A percentile compares a stretch with the other conserved stretches of the same genome.
phyloP scores from a whole-genome alignment of 2,888 invertebrate genomes.

The Drosophila neutralis region DNA sequence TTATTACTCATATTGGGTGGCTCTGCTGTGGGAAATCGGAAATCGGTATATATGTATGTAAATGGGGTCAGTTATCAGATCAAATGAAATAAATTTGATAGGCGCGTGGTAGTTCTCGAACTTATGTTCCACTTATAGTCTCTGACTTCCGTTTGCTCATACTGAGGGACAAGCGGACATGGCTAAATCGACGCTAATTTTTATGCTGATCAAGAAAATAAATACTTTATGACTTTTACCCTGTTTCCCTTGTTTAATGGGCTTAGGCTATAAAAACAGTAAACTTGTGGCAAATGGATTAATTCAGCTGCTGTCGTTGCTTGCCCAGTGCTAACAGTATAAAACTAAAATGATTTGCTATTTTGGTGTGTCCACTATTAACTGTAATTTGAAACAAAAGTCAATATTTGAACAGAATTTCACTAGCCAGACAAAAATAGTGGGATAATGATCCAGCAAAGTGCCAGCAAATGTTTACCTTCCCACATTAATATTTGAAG shows the following conservation, averaged over 20 bases:
- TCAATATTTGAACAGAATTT: conserved; percentile 36
- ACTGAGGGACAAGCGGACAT: neutral
- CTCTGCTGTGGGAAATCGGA: neutral
- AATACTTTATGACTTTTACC: neutral
- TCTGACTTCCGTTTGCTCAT: neutral
- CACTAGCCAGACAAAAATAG: neutral
- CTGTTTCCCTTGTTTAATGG: neutral
- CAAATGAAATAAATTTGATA: neutral
- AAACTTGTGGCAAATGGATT: neutral
- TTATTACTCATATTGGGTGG: neutral
- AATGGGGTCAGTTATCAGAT: neutral
- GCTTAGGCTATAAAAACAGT: neutral
- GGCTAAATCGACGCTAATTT: neutral
- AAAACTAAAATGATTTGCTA: conserved; percentile 26
- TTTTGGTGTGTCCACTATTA: conserved; percentile 5
- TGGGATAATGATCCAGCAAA: conserved; percentile 1
- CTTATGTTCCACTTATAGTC: neutral
- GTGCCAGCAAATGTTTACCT: conserved; percentile 35
- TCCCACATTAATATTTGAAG: conserved; percentile 14
- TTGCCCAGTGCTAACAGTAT: neutral
- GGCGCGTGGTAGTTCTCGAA: neutral
- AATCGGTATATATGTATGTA: too few species aligned
- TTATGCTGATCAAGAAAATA: neutral
- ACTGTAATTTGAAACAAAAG: conserved; percentile 42
- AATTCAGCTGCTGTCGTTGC: neutral